Evolutionary conservation across 2,113 vertebrate species (phyloP).

Genomic region (Calonectris borealis): DNA sequence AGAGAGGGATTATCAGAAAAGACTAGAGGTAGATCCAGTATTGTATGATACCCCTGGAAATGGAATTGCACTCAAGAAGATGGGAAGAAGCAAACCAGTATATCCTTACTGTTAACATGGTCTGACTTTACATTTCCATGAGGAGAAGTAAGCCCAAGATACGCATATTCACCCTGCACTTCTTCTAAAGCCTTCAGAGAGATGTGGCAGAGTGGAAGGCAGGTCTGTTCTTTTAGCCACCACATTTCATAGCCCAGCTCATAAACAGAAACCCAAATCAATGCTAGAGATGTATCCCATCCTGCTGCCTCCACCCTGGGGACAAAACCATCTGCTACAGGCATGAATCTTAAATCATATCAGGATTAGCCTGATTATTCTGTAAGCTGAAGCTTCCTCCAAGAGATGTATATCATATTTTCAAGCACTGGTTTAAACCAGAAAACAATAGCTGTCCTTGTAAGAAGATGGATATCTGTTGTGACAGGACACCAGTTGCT

Average conservation of each 20-base stretch:
- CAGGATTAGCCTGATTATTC: background rate
- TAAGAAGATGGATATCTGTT: background rate
- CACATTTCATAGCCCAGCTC: background rate
- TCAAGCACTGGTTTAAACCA: background rate
- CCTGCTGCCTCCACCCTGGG: background rate
- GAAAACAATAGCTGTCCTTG: background rate
- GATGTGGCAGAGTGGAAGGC: background rate
- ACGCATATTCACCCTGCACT: background rate
- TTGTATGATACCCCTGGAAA: background rate
- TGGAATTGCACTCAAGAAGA: background rate
- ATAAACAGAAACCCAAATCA: background rate
- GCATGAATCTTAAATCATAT: accelerated
- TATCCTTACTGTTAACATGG: background rate
- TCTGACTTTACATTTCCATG: background rate
- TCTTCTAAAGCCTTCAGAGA: background rate
- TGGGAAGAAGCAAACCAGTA: background rate
- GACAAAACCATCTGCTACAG: background rate
- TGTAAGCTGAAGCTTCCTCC: background rate
- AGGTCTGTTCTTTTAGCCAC: background rate
- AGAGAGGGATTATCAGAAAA: background rate
- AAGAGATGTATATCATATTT: background rate
- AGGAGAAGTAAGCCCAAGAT: background rate
- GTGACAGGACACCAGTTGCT: background rate
- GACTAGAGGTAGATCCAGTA: accelerated
- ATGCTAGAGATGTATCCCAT: background rate